These are phyloP conservation scores for Sarcophaga carnaria DNA, from an alignment of 2,888 invertebrate genomes.

Conservation along the genomic window DNA sequence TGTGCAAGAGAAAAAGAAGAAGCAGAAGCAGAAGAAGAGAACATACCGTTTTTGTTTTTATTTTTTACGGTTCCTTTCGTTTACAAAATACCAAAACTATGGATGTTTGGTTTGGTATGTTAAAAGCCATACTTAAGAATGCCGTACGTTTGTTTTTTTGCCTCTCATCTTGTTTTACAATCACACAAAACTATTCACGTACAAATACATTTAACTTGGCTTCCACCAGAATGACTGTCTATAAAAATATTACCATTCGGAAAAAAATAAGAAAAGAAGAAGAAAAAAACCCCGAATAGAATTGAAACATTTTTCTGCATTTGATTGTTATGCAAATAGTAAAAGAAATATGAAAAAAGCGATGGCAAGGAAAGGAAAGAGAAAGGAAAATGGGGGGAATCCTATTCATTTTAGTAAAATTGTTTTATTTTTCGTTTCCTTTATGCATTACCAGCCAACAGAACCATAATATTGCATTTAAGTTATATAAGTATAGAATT, in stretches of 20 bases:
- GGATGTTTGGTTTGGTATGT: constrained; percentile 26
- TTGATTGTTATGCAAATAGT: constrained; percentile 64
- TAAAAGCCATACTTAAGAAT: constrained; percentile 16
- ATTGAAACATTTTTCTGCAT: constrained; percentile 46
- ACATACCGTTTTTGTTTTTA: background rate
- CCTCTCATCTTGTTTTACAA: constrained; percentile 30
- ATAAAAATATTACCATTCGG: constrained; percentile 36
- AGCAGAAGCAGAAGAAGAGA: no score
- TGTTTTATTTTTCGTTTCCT: constrained; percentile 44
- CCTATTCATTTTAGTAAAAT: constrained; percentile 18
- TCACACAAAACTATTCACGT: constrained; percentile 61
- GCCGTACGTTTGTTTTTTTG: background rate
- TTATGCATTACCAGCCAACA: constrained; percentile 32
- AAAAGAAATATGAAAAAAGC: constrained; percentile 18
- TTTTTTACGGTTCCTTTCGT: constrained; percentile 1
- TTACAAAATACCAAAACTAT: constrained; percentile 10
- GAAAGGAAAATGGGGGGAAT: background rate
- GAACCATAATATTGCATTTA: constrained; percentile 58
- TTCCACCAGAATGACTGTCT: constrained; percentile 45
- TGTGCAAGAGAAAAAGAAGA: no score
- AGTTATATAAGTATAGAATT: constrained; percentile 45
- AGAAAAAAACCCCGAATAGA: background rate
- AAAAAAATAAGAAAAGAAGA: background rate
- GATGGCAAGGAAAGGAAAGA: no score
- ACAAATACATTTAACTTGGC: constrained; percentile 43